Conservation (phyloP, 1,140 invertebrate species). For the Thalassaphorura encarpata region DNA sequence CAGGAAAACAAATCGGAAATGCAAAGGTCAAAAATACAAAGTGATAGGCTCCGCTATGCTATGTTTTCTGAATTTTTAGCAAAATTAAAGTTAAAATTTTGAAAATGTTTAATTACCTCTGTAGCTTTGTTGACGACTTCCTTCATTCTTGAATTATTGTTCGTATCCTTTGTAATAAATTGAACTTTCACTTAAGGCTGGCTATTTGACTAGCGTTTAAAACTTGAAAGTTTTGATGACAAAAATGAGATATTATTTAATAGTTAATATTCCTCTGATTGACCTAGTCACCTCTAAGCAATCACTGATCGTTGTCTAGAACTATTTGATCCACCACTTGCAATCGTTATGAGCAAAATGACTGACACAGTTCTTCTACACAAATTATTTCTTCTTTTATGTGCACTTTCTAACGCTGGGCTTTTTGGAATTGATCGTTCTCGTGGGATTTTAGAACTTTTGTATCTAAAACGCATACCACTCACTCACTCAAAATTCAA, state of each 20-base stretch:
- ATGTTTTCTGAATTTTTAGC: neutral
- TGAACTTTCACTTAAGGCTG: neutral
- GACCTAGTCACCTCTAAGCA: too few species aligned
- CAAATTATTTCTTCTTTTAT: neutral
- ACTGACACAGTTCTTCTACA: neutral
- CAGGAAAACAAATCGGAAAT: neutral
- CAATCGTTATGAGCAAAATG: neutral
- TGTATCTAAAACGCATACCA: too few species aligned
- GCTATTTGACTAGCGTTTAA: neutral
- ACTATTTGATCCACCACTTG: neutral
- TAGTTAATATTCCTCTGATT: too few species aligned
- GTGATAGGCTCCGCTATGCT: neutral
- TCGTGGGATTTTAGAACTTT: neutral
- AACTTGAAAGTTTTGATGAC: neutral
- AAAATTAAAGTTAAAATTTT: neutral
- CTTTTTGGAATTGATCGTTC: too few species aligned
- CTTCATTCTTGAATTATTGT: neutral
- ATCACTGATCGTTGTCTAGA: constrained; percentile 1
- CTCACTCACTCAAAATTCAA: too few species aligned
- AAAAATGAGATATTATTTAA: too few species aligned
- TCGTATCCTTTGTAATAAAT: neutral
- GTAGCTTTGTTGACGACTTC: constrained; percentile 2
- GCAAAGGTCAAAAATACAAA: neutral
- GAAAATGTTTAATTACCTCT: neutral
- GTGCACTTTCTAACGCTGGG: neutral